These are phyloP conservation scores for Perizoma affinitatum DNA, from an alignment of 2,888 invertebrate species.

Conservation along the genomic window DNA sequence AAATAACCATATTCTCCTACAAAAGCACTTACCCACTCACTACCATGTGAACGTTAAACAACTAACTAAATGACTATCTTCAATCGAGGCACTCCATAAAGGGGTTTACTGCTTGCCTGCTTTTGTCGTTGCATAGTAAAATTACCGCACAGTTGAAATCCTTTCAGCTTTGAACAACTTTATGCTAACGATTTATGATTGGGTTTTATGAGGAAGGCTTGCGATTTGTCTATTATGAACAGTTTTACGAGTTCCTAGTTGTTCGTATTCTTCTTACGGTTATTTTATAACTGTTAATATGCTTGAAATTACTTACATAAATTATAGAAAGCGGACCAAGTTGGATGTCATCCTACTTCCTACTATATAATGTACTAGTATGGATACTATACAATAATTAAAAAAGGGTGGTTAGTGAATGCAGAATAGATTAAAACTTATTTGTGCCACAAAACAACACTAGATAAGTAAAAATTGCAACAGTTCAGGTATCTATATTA, in stretches of 20 bases:
- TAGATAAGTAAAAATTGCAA: no score
- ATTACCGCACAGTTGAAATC: slow-evolving; percentile 37
- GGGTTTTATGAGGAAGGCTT: slow-evolving; percentile 22
- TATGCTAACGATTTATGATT: slow-evolving; percentile 26
- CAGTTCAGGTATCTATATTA: no score
- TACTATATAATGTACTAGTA: no score
- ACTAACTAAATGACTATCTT: slow-evolving; percentile 39
- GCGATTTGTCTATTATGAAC: slow-evolving; percentile 13
- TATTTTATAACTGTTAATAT: no score
- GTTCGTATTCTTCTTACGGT: neutral
- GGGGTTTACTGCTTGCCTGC: slow-evolving; percentile 34
- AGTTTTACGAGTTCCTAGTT: slow-evolving; percentile 11
- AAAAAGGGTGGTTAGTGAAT: no score
- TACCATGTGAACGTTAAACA: slow-evolving; percentile 36
- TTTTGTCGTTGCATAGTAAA: slow-evolving; percentile 39
- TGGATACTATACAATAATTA: no score
- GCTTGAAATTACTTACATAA: no score
- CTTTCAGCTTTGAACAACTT: slow-evolving; percentile 25
- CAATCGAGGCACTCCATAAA: slow-evolving; percentile 37
- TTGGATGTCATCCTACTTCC: no score
- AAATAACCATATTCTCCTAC: slow-evolving; percentile 18
- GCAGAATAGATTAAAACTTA: no score
- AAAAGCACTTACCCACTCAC: slow-evolving; percentile 22
- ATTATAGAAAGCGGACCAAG: no score
- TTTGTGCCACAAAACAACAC: no score